Evolutionary conservation across 2,797 vertebrate species (phyloP), one percentile per base, ranked within the genome.

Genomic region (Bradypus variegatus): DNA sequence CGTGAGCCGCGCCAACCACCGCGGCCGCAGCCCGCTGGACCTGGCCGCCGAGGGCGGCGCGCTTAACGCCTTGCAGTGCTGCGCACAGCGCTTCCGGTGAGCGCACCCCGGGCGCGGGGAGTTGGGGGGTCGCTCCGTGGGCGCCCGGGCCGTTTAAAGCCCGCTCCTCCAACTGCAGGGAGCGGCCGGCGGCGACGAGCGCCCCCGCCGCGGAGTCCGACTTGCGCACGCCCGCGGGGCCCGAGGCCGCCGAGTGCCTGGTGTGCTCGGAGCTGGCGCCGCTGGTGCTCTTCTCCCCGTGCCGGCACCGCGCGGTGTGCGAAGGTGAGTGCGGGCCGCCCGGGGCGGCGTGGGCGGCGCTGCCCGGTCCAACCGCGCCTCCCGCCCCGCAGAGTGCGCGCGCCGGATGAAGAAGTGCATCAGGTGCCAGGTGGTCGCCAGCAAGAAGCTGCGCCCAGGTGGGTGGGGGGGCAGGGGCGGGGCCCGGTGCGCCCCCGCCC

Each of bases 341-440:
- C 38, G 73, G 41, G 70, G 50, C 27, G 23, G 25, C 3, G n/a
- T n/a, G 12, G 38, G 15, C 13, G 5, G 7, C 3, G 45, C 6
- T 5, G 7, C 36, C 48, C 41, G 5, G 3, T 13, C 94, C 87
- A 38, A 12, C 62, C 27, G 21, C 11, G 18, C 27, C 5, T 48
- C 10, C 10, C 83, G 25, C 15, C 58, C 38, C 7, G n/a, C 97
- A 99, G 99, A 99, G 91, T 99, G 99, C 79, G 98, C 99, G 90
- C 98, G 98, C 96, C 98, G 99, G 92, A 99, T 99, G 99, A 99
- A 99, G 98, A 99, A 99, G 95, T 99, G 99, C 96, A 99, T 99
- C 97, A 98, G 99, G 97, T 99, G 99, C 97, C 99, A 99, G 97
- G 98, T 98, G 96, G 98, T 98, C 36, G 99, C 99, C 97, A 98